Evolutionary conservation across 2,797 vertebrate species (phyloP).

Genomic region (Eupleurogrammus muticus): DNA sequence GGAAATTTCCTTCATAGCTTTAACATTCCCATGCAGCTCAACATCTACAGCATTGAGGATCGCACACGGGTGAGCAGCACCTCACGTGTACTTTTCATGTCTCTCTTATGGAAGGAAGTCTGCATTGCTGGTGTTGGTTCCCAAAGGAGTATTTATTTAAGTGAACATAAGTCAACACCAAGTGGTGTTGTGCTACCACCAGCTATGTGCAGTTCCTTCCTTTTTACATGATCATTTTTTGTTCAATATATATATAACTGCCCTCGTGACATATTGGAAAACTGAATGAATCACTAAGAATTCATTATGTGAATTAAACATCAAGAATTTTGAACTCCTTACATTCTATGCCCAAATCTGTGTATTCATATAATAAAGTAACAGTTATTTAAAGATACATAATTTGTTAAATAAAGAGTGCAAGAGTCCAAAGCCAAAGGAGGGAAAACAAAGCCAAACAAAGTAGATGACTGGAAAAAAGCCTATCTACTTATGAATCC

Average conservation of each 20-base stretch:
- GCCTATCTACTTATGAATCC: too few relatives aligned
- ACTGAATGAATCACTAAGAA: not conserved
- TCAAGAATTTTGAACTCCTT: not conserved
- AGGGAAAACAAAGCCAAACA: too few relatives aligned
- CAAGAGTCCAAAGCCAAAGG: too few relatives aligned
- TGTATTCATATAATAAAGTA: not conserved
- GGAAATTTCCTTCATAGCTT: conserved; percentile 99
- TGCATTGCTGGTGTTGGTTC: too few relatives aligned
- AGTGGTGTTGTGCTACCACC: too few relatives aligned
- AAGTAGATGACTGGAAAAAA: too few relatives aligned
- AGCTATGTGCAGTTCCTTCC: too few relatives aligned
- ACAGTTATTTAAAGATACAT: too few relatives aligned
- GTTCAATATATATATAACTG: not conserved
- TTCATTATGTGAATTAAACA: not conserved
- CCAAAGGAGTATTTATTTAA: too few relatives aligned
- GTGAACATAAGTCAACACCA: too few relatives aligned
- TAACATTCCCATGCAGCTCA: conserved; percentile 99
- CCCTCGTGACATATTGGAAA: conserved; percentile 3
- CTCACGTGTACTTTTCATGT: not conserved
- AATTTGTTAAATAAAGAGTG: too few relatives aligned
- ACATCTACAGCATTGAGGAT: conserved; percentile 97
- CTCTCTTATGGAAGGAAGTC: not conserved
- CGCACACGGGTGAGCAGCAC: conserved; percentile 89
- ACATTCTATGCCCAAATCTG: not conserved
- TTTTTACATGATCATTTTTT: too few relatives aligned